A percentile compares a stretch with the other conserved stretches of the same genome.
These are phyloP conservation scores for Idaea biselata DNA, from an alignment of 2,888 invertebrate species.

Conservation along the genomic window DNA sequence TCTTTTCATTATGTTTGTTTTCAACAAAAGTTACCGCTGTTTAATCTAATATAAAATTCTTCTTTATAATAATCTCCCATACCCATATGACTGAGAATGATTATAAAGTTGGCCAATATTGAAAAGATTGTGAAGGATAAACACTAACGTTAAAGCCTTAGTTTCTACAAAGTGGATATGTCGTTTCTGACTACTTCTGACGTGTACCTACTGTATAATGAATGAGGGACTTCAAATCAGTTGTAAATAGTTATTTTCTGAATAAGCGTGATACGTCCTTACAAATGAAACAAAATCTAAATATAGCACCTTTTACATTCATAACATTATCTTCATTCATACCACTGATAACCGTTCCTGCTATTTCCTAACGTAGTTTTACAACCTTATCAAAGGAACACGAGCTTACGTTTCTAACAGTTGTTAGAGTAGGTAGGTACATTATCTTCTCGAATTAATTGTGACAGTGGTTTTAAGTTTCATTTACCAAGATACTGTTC, in stretches of 20 bases:
- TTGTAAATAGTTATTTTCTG: too few relatives aligned
- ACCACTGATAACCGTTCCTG: conserved; percentile 35
- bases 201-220: too few relatives aligned
- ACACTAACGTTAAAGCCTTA: too few relatives aligned
- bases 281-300: neutral
- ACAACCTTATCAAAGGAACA: conserved; percentile 35
- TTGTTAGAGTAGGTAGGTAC: neutral
- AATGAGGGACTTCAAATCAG: too few relatives aligned
- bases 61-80: neutral
- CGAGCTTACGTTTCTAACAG: neutral
- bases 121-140: too few relatives aligned
- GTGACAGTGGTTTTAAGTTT: conserved; percentile 45
- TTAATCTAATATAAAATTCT: conserved; percentile 12
- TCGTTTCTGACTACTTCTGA: too few relatives aligned
- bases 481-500: conserved; percentile 45
- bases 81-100: neutral
- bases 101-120: neutral
- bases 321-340: conserved; percentile 46
- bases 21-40: conserved; percentile 53
- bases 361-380: conserved; percentile 37
- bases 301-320: conserved; percentile 17
- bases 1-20: conserved; percentile 45
- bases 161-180: too few relatives aligned
- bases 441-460: conserved; percentile 26
- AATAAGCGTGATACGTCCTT: neutral